phyloP scores from a whole-genome alignment of 1,140 invertebrate species.

The Eurosta solidaginis region DNA sequence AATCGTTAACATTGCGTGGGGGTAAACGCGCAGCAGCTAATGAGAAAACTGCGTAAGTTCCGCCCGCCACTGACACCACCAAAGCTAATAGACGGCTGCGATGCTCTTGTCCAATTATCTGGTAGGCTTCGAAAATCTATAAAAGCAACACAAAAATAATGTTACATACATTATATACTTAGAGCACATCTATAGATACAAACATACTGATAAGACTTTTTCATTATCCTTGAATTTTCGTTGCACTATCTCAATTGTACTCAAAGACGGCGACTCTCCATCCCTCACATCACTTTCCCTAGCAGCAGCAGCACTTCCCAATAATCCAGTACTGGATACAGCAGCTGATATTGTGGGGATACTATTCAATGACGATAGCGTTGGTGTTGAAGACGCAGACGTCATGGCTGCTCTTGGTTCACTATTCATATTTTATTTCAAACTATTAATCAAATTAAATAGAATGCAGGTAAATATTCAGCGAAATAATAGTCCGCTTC shows the following conservation, averaged over 20 bases:
- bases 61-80: constrained; percentile 66
- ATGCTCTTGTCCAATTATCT: constrained; percentile 54
- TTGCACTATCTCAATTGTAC: constrained; percentile 44
- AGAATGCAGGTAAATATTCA: no score
- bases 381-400: not conserved
- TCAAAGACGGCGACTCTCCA: not conserved
- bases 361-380: constrained; percentile 7
- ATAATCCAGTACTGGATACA: constrained; percentile 12
- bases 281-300: not conserved
- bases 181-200: no score
- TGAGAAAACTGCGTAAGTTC: constrained; percentile 69
- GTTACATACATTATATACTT: not conserved
- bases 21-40: constrained; percentile 65
- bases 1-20: constrained; percentile 66
- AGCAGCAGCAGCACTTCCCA: not conserved
- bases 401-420: not conserved
- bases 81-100: constrained; percentile 66
- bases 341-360: constrained; percentile 35
- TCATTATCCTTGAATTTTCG: constrained; percentile 54
- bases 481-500: no score
- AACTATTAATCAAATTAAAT: not conserved
- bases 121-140: constrained; percentile 57
- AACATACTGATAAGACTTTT: constrained; percentile 46
- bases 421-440: not conserved
- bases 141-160: not conserved